These are phyloP conservation scores for Caenorhabditis doughertyi DNA, from an alignment of 2,888 invertebrate genomes.

Conservation along the genomic window DNA sequence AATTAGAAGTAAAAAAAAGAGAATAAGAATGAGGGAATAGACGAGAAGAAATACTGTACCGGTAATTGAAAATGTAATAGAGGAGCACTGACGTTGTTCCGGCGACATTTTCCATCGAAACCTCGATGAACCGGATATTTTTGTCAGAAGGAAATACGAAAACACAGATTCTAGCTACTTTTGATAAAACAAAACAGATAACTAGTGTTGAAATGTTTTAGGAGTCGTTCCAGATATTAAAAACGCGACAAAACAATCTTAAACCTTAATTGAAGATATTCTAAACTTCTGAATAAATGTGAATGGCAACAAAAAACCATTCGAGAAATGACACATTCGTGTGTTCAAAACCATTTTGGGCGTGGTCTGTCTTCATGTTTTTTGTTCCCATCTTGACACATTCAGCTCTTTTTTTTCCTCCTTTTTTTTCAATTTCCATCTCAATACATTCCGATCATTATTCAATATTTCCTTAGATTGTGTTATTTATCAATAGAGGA, in stretches of 20 bases:
- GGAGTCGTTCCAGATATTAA: too few relatives aligned
- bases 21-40: not conserved
- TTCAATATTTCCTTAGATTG: slow-evolving; percentile 6
- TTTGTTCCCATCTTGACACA: slow-evolving; percentile 25
- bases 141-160: not conserved
- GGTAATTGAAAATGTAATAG: slow-evolving; percentile 6
- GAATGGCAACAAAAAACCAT: too few relatives aligned
- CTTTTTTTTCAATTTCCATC: slow-evolving; percentile 3
- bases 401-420: slow-evolving; percentile 20
- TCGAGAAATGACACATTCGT: slow-evolving; percentile 19
- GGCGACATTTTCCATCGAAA: not conserved
- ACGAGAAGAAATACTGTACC: not conserved
- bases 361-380: slow-evolving; percentile 5
- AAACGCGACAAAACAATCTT: too few relatives aligned
- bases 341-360: not conserved
- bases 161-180: not conserved
- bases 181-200: not conserved
- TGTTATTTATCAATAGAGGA: slow-evolving; percentile 19
- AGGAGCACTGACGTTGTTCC: slow-evolving; percentile 18
- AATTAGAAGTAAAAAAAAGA: slow-evolving; percentile 7
- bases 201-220: too few relatives aligned
- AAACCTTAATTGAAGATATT: too few relatives aligned
- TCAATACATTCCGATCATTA: slow-evolving; percentile 41
- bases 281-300: too few relatives aligned
- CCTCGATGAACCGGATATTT: slow-evolving; percentile 14